Evolutionary conservation across 2,888 invertebrate genomes (phyloP).

Genomic region (Carcina quercana): DNA sequence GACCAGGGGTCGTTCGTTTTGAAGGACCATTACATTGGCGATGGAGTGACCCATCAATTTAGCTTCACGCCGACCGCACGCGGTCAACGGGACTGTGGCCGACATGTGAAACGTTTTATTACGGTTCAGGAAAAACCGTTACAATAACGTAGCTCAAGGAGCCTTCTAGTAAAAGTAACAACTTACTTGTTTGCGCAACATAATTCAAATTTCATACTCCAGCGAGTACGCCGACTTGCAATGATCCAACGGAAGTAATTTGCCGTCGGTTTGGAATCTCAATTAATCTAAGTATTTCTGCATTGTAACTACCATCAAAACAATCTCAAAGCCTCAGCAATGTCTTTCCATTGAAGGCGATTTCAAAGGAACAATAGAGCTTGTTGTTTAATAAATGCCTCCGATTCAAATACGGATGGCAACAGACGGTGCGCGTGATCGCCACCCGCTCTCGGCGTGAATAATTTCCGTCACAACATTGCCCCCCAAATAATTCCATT

Average conservation of each 20-base stretch:
- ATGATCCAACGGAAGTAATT: no score
- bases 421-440: conserved; percentile 46
- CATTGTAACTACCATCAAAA: conserved; percentile 4
- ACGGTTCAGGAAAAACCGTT: conserved; percentile 58
- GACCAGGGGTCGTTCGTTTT: conserved; percentile 61
- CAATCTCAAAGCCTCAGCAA: conserved; percentile 13
- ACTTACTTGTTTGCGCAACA: neutral
- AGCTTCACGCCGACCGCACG: conserved; percentile 65
- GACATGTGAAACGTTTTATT: conserved; percentile 69
- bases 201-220: neutral
- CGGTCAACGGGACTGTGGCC: conserved; percentile 47
- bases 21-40: conserved; percentile 69
- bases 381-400: conserved; percentile 47
- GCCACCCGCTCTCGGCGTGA: conserved; percentile 33
- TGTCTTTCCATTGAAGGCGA: conserved; percentile 22
- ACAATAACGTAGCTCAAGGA: conserved; percentile 47
- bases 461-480: conserved; percentile 50
- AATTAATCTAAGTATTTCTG: conserved; percentile 8
- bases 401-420: conserved; percentile 45
- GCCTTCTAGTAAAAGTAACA: conserved; percentile 29
- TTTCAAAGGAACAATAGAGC: conserved; percentile 41
- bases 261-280: neutral
- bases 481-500: conserved; percentile 34
- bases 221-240: no score
- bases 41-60: conserved; percentile 71